Evolutionary conservation across 2,888 invertebrate species (phyloP), one percentile per base, ranked within the genome.

Genomic region (Gymnocheta viridis): DNA sequence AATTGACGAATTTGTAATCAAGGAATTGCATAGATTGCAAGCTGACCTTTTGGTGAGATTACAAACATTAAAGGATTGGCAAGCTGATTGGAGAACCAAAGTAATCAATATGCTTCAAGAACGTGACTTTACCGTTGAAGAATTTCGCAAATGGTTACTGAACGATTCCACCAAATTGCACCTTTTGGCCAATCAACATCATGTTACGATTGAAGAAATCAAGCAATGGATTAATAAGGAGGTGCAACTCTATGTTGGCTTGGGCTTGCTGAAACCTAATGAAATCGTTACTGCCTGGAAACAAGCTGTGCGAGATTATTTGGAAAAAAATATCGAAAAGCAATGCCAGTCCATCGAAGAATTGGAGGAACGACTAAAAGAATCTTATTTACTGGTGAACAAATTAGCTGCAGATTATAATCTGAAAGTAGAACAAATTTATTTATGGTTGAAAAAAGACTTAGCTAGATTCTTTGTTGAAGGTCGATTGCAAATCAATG

Each of bases 231-330:
- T 90, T 3, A 87, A 88, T 72, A 88, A 89, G 77, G 91, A 91
- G 80, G 88, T 89, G 67, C 87, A 88, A 47, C 89, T 90, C 4
- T 89, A 91, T 44, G 87, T 90, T 14, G 87, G 86, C 64, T 88
- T 91, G 87, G 91, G 90, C 6, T 62, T 91, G 12, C 85, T 91
- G 17, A 90, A 89, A 70, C 90, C 90, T 4, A 89, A 87, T 70
- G 91, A 90, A 35, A 88, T 88, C 58, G 72, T 91, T 0, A 90
- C 89, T 38, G 88, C 89, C 51, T 91, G 91, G 91, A 91, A 91
- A 54, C 89, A 89, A 56, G 88, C 87, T 0, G 91, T 91, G 72
- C 88, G 91, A 17, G 85, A 89, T 14, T 90, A 91, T 74, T 85
- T 91, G 0, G 89, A 89, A 72, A 87, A 88, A n/a, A 87, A 91